Percentiles rank a stretch among this genome's conserved stretches.
phyloP scores from a whole-genome alignment of 2,113 vertebrate genomes.

The Cryptomyrus ogoouensis region DNA sequence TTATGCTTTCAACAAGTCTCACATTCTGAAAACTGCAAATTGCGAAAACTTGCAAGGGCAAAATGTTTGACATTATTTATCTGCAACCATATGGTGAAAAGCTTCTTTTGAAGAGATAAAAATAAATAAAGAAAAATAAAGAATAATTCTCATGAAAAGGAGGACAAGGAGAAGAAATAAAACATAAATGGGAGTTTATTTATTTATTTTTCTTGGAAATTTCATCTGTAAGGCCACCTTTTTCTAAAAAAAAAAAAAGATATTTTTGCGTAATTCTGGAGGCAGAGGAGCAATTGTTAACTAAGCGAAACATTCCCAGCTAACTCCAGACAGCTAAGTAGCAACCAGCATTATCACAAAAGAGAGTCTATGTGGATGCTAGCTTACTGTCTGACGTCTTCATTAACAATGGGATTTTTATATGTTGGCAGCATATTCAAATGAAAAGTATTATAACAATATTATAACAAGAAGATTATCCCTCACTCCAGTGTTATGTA shows the following conservation, averaged over 20 bases:
- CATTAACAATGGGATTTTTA: background rate
- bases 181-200: slow-evolving; percentile 52
- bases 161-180: slow-evolving; percentile 37
- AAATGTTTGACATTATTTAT: slow-evolving; percentile 99
- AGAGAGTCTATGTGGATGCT: background rate
- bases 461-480: background rate
- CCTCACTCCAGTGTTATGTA: background rate
- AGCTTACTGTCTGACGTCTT: background rate
- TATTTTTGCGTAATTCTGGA: background rate
- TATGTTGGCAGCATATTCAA: background rate
- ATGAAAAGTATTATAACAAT: background rate
- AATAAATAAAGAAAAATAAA: slow-evolving; percentile 3
- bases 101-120: slow-evolving; percentile 26
- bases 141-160: background rate
- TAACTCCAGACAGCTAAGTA: background rate
- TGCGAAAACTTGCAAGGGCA: slow-evolving; percentile 99
- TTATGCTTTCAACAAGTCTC: slow-evolving; percentile 99
- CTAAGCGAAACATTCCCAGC: background rate
- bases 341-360: background rate
- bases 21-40: slow-evolving; percentile 98
- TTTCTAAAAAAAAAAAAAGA: background rate
- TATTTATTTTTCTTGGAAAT: slow-evolving; percentile 52
- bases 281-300: background rate
- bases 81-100: slow-evolving; percentile 83
- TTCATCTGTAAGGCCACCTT: background rate